These are phyloP conservation scores for Lepetodrilus schrolli DNA, from an alignment of 2,888 invertebrate genomes.

Conservation along the genomic window DNA sequence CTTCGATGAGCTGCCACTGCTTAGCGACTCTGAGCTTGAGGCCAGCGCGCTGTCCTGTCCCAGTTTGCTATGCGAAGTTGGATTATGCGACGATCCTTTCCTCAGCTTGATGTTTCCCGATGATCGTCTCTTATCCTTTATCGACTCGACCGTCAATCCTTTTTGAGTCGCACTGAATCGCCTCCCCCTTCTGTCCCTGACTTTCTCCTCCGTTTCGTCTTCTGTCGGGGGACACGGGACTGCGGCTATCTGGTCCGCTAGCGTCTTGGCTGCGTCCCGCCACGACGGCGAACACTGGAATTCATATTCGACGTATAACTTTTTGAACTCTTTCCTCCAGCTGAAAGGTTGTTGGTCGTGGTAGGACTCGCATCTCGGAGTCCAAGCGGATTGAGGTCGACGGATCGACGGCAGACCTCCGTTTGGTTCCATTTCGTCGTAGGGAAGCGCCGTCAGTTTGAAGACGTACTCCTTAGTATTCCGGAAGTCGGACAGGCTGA, in stretches of 20 bases:
- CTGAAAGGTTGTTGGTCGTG: constrained; percentile 19
- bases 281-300: constrained; percentile 66
- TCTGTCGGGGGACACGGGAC: constrained; percentile 43
- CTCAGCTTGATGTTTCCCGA: constrained; percentile 26
- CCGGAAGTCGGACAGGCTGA: constrained; percentile 58
- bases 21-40: constrained; percentile 56
- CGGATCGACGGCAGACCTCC: neutral
- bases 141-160: neutral
- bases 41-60: constrained; percentile 48
- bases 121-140: constrained; percentile 3
- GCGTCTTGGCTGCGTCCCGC: constrained; percentile 46
- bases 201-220: constrained; percentile 48
- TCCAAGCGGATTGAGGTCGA: neutral
- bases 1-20: constrained; percentile 53
- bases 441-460: constrained; percentile 38
- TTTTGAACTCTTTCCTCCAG: constrained; percentile 60
- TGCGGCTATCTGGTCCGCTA: constrained; percentile 34
- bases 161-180: constrained; percentile 40
- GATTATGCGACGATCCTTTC: constrained; percentile 37
- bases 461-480: constrained; percentile 68
- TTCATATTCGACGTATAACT: constrained; percentile 58
- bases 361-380: neutral
- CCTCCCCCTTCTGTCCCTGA: constrained; percentile 42
- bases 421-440: neutral
- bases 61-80: neutral